These are phyloP conservation scores for Isichthys henryi DNA, from an alignment of 2,113 vertebrate genomes.

Conservation along the genomic window DNA sequence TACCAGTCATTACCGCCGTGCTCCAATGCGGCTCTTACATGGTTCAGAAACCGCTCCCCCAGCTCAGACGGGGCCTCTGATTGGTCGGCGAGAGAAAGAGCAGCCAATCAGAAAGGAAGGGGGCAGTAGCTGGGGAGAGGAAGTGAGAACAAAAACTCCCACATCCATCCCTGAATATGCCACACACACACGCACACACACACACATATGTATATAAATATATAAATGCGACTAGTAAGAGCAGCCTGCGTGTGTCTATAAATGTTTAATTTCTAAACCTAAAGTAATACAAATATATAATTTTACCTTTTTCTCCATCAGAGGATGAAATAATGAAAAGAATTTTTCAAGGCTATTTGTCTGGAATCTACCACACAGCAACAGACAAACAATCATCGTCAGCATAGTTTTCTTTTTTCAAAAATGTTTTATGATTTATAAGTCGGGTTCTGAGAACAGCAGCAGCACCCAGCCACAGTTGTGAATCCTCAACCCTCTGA, in stretches of 20 bases:
- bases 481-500: neutral
- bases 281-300: neutral
- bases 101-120: neutral
- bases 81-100: neutral
- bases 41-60: slow-evolving; percentile 35
- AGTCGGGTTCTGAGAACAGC: neutral
- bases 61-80: neutral
- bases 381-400: neutral
- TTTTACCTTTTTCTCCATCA: neutral
- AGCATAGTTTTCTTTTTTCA: neutral
- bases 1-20: slow-evolving; percentile 52
- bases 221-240: neutral
- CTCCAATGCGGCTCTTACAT: slow-evolving; percentile 49
- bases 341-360: neutral
- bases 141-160: neutral
- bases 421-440: neutral
- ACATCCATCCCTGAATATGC: neutral
- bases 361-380: neutral
- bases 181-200: neutral
- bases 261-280: neutral
- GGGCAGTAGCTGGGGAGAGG: neutral
- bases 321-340: neutral
- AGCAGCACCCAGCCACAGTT: neutral
- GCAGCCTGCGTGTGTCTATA: neutral
- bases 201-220: too few relatives aligned